phyloP scores from a whole-genome alignment of 2,888 invertebrate species.

The Abrostola tripartita region DNA sequence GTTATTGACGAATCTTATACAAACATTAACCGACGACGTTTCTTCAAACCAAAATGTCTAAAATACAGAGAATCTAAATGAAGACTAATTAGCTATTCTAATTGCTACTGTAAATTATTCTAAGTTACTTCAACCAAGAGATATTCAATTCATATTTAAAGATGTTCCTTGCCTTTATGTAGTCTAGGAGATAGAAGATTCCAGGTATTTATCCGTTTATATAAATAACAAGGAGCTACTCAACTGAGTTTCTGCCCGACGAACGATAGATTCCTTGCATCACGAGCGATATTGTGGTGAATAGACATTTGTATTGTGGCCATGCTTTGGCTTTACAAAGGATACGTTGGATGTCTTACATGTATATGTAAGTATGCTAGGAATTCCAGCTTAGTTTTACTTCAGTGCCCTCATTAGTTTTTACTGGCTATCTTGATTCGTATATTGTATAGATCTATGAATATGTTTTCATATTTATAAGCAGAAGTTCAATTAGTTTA shows the following conservation, averaged over 20 bases:
- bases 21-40: no score
- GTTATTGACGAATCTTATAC: no score
- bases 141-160: conserved; percentile 46
- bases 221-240: conserved; percentile 18
- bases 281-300: conserved; percentile 30
- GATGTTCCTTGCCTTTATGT: conserved; percentile 24
- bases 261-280: conserved; percentile 42
- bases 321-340: conserved; percentile 7
- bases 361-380: no score
- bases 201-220: conserved; percentile 24
- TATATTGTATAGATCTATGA: no score
- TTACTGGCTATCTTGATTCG: no score
- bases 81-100: conserved; percentile 24
- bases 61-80: background rate
- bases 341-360: background rate
- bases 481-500: no score
- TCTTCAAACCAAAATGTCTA: background rate
- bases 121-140: conserved; percentile 4
- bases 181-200: conserved; percentile 1
- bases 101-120: conserved; percentile 29
- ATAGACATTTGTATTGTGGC: conserved; percentile 17
- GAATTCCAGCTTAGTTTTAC: no score
- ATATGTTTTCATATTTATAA: no score
- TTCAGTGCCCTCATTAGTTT: no score
- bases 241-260: conserved; percentile 9